Conservation (phyloP, 2,888 invertebrate genomes). For the Lycocerus yunnanus region DNA sequence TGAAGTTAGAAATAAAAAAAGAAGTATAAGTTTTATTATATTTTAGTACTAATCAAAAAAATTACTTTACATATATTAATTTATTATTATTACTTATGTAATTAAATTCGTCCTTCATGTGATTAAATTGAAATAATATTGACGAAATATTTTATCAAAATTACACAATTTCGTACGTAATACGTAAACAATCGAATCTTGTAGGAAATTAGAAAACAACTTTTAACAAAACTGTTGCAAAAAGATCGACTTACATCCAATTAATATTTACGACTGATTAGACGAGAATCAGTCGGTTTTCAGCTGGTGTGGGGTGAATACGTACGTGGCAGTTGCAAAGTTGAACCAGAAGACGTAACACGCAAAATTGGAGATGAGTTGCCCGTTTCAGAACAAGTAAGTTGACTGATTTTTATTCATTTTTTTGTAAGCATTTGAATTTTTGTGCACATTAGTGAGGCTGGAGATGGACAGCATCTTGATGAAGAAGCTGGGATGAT, state of each 20-base stretch:
- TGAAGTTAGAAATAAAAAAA: too few species aligned
- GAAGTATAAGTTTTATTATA: too few species aligned
- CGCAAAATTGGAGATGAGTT: slow-evolving; percentile 43
- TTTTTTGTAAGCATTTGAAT: not conserved
- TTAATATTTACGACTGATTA: not conserved
- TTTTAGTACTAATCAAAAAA: too few species aligned
- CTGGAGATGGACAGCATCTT: slow-evolving; percentile 61
- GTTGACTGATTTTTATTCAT: not conserved
- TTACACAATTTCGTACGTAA: not conserved
- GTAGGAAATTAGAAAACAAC: not conserved
- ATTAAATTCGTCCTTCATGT: not conserved
- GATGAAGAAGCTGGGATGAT: slow-evolving; percentile 79
- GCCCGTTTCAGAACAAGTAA: slow-evolving; percentile 44
- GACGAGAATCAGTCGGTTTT: not conserved
- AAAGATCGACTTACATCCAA: not conserved
- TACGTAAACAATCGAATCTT: not conserved
- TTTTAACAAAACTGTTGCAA: not conserved
- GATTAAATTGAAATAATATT: not conserved
- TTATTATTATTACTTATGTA: too few species aligned
- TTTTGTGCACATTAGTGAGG: slow-evolving; percentile 35
- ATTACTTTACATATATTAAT: too few species aligned
- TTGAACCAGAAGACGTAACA: slow-evolving; percentile 38
- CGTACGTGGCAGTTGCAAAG: slow-evolving; percentile 33
- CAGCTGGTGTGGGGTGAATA: not conserved
- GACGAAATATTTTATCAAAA: not conserved